These are phyloP conservation scores for Laupala kohalensis DNA, from an alignment of 1,140 invertebrate genomes.

Conservation along the genomic window DNA sequence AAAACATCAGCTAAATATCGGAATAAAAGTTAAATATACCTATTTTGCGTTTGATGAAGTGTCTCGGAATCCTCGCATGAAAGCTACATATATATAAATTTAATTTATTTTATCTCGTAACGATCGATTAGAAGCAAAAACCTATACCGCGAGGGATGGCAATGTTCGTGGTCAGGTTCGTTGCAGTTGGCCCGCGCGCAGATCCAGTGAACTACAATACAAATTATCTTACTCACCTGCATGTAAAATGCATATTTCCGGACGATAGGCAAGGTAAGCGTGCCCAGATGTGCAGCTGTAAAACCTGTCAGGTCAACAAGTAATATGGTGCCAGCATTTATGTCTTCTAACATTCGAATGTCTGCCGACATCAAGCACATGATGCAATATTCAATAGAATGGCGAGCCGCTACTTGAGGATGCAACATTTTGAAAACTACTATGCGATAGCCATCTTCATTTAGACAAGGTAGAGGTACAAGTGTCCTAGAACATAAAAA, in stretches of 20 bases:
- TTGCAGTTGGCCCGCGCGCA: no score
- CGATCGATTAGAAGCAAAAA: no score
- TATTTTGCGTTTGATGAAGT: no score
- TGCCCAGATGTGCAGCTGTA: conserved; percentile 1
- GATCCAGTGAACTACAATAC: no score
- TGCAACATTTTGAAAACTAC: background rate
- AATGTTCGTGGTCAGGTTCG: no score
- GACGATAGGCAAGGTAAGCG: conserved; percentile 11
- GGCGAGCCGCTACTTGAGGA: background rate
- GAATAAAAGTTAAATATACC: no score
- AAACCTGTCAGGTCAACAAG: conserved; percentile 8
- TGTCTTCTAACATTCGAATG: conserved; percentile 8
- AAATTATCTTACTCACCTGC: conserved; percentile 10
- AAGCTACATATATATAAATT: no score
- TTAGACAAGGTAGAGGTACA: background rate
- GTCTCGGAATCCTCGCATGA: no score
- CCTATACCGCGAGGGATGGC: no score
- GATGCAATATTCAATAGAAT: background rate
- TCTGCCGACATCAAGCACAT: conserved; percentile 7
- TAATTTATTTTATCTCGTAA: no score
- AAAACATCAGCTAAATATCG: no score
- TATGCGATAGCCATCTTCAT: background rate
- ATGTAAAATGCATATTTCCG: conserved; percentile 6
- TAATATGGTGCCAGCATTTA: conserved; percentile 3
- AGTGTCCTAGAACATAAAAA: no score